These are phyloP conservation scores for Colostygia pectinataria DNA, from an alignment of 2,888 invertebrate genomes.

Conservation along the genomic window DNA sequence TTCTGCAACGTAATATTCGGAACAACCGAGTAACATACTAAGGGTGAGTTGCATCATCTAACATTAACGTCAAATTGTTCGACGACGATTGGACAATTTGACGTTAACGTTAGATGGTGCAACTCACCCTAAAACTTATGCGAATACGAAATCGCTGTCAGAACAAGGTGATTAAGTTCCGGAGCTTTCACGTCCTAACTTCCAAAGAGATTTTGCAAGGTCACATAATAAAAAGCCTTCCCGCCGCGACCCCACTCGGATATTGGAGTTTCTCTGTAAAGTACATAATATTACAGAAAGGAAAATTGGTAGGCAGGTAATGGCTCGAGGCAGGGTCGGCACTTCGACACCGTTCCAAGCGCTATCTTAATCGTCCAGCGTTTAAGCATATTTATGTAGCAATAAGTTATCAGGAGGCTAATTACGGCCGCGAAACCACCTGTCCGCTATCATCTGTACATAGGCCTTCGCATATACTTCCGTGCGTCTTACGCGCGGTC, in stretches of 20 bases:
- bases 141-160: conserved; percentile 11
- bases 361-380: conserved; percentile 74
- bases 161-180: conserved; percentile 19
- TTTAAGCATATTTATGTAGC: conserved; percentile 77
- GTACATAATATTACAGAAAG: conserved; percentile 51
- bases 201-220: conserved; percentile 33
- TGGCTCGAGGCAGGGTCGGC: conserved; percentile 49
- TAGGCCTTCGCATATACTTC: conserved; percentile 83
- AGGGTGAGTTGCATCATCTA: too few species aligned
- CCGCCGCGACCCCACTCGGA: conserved; percentile 35
- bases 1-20: too few species aligned
- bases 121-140: not conserved
- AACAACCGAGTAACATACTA: too few species aligned
- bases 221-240: conserved; percentile 41
- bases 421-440: conserved; percentile 82
- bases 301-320: conserved; percentile 52
- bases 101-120: too few species aligned
- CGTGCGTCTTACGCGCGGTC: conserved; percentile 79
- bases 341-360: conserved; percentile 54
- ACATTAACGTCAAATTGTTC: too few species aligned
- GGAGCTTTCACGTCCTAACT: conserved; percentile 29
- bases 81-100: too few species aligned
- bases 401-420: conserved; percentile 80
- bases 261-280: conserved; percentile 52
- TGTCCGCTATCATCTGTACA: conserved; percentile 82